Evolutionary conservation across 2,797 vertebrate species (phyloP), one percentile per base, ranked within the genome.

Genomic region (Chlorospingus flavigularis): DNA sequence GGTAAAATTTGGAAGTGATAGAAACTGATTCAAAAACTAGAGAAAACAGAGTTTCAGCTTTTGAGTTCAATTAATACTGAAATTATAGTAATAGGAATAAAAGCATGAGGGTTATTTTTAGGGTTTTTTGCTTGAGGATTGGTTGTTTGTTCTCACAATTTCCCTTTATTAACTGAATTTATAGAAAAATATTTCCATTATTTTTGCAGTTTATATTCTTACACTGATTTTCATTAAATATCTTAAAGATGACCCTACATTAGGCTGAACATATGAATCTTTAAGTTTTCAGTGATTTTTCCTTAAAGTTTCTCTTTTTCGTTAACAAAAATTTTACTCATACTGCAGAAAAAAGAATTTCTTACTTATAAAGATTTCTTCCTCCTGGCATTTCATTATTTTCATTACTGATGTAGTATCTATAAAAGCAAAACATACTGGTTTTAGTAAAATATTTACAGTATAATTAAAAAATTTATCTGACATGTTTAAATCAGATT

Each of bases 331-430:
- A 66, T 40, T 74, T 72, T 43, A 79, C 18, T 62, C 8, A 13
- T 35, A 65, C 1, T 11, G 25, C 11, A 71, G 40, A 55, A 87
- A 68, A 72, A 63, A 48, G 0, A 1, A 48, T 1, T 47, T 87
- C 97, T 99, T 98, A 99, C 99, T 98, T 99, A 97, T 99, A 99
- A 86, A 99, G 97, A 83, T 99, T 98, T 98, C 99, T 98, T 97
- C 98, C 98, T 84, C 98, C 98, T 47, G 99, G 99, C 74, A 47
- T 97, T 88, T 76, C 98, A 94, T 95, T 48, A 31, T 99, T 68
- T 97, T 99, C 98, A 96, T 99, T 99, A 96, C 99, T 99, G 86
- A 99, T 98, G 96, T 98, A 99, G 97, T 99, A 99, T 97, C 99
- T 99, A 96, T 58, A 94, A 97, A 88, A 93, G 78, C 71, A 98